Base-by-base conservation (phyloP, 53 echinoderm and acorn worm species). In the Holothuria leucospilota region DNA sequence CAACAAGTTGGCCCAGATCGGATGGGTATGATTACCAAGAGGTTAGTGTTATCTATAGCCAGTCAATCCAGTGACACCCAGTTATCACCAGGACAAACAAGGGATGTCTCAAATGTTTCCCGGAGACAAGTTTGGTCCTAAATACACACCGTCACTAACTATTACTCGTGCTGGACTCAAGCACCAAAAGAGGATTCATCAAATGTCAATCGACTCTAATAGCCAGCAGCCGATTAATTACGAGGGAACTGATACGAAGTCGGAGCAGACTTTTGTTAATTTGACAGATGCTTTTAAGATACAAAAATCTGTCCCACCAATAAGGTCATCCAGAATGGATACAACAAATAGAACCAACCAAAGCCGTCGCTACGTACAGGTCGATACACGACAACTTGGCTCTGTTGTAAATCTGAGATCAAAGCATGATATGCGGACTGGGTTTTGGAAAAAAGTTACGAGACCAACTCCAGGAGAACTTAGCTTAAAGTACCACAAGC, bases 401-500 rank as follows among this genome's bases (percentile, higher is more conserved):
- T 21, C 21, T 46, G 34, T 39, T 72, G 34, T 38, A 20, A 30
- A 72, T 72, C 72, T 49, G 4, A 39, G 46, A 30, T 38, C n/a
- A 13, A 72, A 11, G 20, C 15, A 72, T n/a, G 93, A 93, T 77
- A 11, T 85, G 11, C 82, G 93, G 61, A 93, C 90, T 20, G 93
- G 93, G 0, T 93, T 93, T 51, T 90, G 90, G 93, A 78, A 90
- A 59, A 85, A 88, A 14, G 61, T 90, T 81, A 87, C 93, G 9
- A 70, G 89, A 59, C 93, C 90, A 28, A 93, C 93, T 10, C 93
- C 93, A 15, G 93, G 93, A 10, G 93, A 93, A 60, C 77, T 93
- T 0, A 85, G 87, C 46, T 49, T 93, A 62, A 93, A 93, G 60
- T 74, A 86, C 29, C 93, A 85, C 69, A 84, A 88, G 29, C 85